Evolutionary conservation across 2,888 invertebrate genomes (phyloP).

Genomic region (Morinoia aosen): DNA sequence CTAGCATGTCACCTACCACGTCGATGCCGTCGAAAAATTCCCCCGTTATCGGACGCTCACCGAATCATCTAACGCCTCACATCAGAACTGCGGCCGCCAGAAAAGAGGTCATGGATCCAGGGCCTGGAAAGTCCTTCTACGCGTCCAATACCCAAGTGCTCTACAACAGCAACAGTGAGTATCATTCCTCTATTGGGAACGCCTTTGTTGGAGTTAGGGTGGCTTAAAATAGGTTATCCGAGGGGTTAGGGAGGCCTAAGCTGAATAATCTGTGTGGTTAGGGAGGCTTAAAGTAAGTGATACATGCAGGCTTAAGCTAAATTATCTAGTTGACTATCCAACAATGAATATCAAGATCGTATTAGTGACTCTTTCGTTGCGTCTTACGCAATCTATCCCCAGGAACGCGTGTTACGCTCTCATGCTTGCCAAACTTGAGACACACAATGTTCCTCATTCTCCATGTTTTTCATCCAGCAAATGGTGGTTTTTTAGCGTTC

Average conservation of each 20-base stretch:
- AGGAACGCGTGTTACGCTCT: too few relatives aligned
- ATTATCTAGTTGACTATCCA: too few relatives aligned
- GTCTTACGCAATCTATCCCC: too few relatives aligned
- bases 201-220: background rate
- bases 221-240: background rate
- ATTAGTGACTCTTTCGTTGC: too few relatives aligned
- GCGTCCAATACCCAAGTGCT: background rate
- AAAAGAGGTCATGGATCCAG: slow-evolving; percentile 16
- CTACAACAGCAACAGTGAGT: slow-evolving; percentile 33
- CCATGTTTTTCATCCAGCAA: too few relatives aligned
- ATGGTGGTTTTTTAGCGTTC: background rate
- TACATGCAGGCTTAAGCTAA: background rate
- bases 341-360: too few relatives aligned
- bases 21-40: background rate
- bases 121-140: slow-evolving; percentile 24
- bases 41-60: background rate
- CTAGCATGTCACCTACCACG: background rate
- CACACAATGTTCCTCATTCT: too few relatives aligned
- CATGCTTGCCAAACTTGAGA: too few relatives aligned
- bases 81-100: slow-evolving; percentile 16
- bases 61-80: background rate
- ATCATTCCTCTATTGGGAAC: background rate
- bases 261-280: background rate
- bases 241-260: background rate
- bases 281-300: background rate